These are phyloP conservation scores for Pagrus major DNA, from an alignment of 2,113 vertebrate genomes.

Conservation along the genomic window DNA sequence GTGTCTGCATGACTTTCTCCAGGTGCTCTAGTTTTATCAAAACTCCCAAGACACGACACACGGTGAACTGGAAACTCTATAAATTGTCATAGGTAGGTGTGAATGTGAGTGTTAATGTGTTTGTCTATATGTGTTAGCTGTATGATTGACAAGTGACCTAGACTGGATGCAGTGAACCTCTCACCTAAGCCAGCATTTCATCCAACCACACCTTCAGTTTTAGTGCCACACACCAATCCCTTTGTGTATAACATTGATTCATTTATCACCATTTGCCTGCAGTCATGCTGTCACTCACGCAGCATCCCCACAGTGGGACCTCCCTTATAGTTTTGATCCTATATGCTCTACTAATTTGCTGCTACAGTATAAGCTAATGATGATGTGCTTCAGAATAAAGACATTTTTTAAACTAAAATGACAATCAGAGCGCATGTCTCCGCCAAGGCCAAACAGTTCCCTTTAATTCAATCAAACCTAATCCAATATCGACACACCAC, in stretches of 20 bases:
- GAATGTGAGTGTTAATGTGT: slow-evolving; percentile 33
- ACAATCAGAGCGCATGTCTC: too few species aligned
- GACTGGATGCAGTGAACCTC: slow-evolving; percentile 14
- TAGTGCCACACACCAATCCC: not conserved
- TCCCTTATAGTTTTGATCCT: not conserved
- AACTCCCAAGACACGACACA: slow-evolving; percentile 13
- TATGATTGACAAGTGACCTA: slow-evolving; percentile 28
- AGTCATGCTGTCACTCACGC: slow-evolving; percentile 11
- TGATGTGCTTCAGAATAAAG: slow-evolving; percentile 17
- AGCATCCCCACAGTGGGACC: not conserved
- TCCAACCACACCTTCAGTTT: slow-evolving; percentile 4
- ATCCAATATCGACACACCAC: too few species aligned
- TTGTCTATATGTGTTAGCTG: slow-evolving; percentile 3
- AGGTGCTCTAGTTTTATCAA: slow-evolving; percentile 4
- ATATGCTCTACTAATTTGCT: slow-evolving; percentile 9
- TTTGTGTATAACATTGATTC: not conserved
- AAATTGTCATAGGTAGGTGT: slow-evolving; percentile 15
- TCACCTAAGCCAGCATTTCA: not conserved
- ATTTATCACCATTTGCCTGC: slow-evolving; percentile 19
- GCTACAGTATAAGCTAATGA: not conserved
- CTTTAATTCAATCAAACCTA: too few species aligned
- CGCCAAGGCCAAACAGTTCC: too few species aligned
- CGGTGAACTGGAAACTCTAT: slow-evolving; percentile 27
- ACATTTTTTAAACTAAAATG: slow-evolving; percentile 1
- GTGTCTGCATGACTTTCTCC: not conserved